Conservation (phyloP, 1,140 invertebrate species). For the Brachionus angularis region DNA sequence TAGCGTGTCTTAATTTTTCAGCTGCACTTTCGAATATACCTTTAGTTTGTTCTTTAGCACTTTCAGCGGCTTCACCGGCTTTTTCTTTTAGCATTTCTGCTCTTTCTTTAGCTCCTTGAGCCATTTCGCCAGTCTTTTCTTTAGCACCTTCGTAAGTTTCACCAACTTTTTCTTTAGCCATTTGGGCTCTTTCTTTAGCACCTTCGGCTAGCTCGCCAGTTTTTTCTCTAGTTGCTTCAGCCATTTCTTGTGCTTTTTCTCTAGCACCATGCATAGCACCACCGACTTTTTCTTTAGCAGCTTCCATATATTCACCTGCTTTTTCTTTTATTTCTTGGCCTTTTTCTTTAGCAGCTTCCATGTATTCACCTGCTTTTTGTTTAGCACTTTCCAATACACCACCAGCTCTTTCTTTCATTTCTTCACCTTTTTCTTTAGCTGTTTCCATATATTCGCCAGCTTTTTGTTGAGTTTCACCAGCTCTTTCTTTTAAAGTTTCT, state of each 20-base stretch:
- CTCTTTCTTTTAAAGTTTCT: neutral
- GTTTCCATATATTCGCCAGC: slow-evolving; percentile 1
- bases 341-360: neutral
- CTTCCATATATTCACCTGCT: slow-evolving; percentile 3
- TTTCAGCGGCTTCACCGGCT: neutral
- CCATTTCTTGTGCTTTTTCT: slow-evolving; percentile 15
- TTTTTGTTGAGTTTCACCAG: neutral
- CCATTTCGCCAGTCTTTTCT: neutral
- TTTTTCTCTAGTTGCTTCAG: neutral
- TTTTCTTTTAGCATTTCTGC: neutral
- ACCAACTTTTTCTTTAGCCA: slow-evolving; percentile 3
- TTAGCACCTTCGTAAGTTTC: neutral
- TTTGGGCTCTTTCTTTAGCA: slow-evolving; percentile 8
- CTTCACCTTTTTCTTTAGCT: neutral
- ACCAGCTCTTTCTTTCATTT: slow-evolving; percentile 14
- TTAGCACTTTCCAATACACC: neutral
- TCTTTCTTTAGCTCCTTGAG: neutral
- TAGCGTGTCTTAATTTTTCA: slow-evolving; percentile 16
- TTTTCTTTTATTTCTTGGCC: neutral
- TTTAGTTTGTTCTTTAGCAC: neutral
- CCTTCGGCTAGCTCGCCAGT: neutral
- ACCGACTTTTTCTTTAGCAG: neutral
- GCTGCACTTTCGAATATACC: slow-evolving; percentile 1
- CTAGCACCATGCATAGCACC: neutral
- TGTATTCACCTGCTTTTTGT: neutral